Conservation (phyloP, 2,113 vertebrate genomes). For the Ellobius talpinus region DNA sequence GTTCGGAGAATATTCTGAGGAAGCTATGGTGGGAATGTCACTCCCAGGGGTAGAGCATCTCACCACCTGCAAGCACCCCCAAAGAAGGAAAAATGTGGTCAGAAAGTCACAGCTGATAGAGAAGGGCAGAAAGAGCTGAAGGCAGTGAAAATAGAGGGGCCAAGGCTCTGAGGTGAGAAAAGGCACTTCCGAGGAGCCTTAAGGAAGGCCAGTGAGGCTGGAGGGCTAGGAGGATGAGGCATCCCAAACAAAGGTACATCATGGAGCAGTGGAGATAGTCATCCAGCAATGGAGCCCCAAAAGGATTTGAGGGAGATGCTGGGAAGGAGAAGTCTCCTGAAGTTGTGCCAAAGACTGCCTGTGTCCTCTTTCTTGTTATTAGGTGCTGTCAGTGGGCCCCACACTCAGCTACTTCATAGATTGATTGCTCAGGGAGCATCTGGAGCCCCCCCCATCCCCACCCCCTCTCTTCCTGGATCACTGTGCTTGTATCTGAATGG, state of each 20-base stretch:
- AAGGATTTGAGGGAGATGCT: neutral
- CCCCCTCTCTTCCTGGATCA: neutral
- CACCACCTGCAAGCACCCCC: neutral
- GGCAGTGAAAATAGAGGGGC: neutral
- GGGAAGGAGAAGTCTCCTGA: neutral
- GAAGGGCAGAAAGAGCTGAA: neutral
- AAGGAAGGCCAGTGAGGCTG: neutral
- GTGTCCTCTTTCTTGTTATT: neutral
- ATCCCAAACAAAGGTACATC: accelerated
- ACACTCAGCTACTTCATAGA: neutral
- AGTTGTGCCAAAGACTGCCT: neutral
- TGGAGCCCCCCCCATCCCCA: neutral
- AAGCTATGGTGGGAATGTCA: constrained; percentile 22
- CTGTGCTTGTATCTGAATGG: neutral
- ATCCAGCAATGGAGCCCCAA: neutral
- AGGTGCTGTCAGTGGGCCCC: neutral
- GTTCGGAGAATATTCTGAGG: constrained; percentile 9
- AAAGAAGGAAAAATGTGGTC: neutral
- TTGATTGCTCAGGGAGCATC: neutral
- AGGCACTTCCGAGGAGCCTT: neutral
- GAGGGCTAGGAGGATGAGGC: neutral
- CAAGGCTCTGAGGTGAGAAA: neutral
- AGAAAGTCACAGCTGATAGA: neutral
- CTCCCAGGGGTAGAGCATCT: neutral
- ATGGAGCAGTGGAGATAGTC: neutral